A percentile compares a stretch with the other conserved stretches of the same genome.
phyloP scores from a whole-genome alignment of 2,797 vertebrate genomes.

The Fundulus diaphanus region DNA sequence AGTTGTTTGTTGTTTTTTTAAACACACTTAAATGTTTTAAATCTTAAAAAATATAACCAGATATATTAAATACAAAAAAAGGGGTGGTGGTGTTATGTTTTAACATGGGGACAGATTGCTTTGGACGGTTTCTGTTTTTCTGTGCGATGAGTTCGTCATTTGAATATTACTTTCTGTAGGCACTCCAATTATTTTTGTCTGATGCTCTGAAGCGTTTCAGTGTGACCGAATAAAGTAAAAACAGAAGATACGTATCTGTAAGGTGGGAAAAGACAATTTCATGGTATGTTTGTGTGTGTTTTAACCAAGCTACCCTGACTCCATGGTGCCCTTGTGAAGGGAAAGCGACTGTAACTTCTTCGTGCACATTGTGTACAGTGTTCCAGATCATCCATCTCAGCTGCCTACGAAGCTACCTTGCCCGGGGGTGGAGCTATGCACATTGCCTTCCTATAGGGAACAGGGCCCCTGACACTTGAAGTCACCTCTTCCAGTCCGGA shows the following conservation, averaged over 20 bases:
- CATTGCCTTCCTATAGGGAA: constrained; percentile 71
- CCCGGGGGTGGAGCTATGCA: constrained; percentile 67
- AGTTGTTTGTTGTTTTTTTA: not conserved
- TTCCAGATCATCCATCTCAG: constrained; percentile 78
- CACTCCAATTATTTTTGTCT: not conserved
- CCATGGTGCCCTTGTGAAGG: constrained; percentile 69
- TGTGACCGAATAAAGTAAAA: not conserved
- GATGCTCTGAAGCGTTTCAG: not conserved
- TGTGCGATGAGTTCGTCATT: no score
- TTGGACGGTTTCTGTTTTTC: not conserved
- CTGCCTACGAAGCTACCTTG: constrained; percentile 79
- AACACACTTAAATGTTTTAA: no score
- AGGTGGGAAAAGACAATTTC: not conserved
- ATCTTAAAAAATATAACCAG: no score
- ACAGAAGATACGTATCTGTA: not conserved
- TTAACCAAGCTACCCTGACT: constrained; percentile 72
- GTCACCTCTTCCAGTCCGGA: constrained; percentile 70
- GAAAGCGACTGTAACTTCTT: constrained; percentile 63
- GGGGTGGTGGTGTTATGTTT: not conserved
- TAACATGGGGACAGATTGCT: not conserved
- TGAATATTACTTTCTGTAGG: not conserved
- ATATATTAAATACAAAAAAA: no score
- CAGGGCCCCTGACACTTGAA: constrained; percentile 65
- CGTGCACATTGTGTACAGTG: constrained; percentile 63
- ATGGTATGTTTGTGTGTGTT: constrained; percentile 54